A percentile compares a stretch with the other conserved stretches of the same genome.
Conservation (phyloP, 2,797 vertebrate species). For the Arrhamphus sclerolepis region DNA sequence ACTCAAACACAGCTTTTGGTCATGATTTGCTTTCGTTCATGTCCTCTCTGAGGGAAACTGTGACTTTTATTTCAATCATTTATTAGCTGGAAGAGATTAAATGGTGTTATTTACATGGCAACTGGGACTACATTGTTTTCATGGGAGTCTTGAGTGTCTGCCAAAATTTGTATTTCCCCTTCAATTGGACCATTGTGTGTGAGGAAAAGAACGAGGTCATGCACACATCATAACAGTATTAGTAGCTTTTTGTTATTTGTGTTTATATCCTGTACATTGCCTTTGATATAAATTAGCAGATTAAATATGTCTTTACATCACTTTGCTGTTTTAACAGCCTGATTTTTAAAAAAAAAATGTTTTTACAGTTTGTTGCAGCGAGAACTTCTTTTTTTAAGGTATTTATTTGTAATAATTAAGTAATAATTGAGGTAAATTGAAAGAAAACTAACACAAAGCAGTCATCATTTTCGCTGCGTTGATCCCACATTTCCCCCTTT, state of each 20-base stretch:
- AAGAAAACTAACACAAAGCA: not conserved
- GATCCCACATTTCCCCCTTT: not conserved
- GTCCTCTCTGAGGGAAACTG: constrained; percentile 35
- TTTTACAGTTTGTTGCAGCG: too few species aligned
- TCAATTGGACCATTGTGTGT: constrained; percentile 38
- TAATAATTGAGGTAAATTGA: not conserved
- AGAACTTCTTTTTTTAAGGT: too few species aligned
- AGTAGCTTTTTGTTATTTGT: constrained; percentile 17
- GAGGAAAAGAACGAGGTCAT: not conserved
- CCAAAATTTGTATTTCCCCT: constrained; percentile 67
- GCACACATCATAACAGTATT: constrained; percentile 17
- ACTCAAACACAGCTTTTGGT: constrained; percentile 18
- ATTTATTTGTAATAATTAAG: too few species aligned
- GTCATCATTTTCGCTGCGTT: not conserved
- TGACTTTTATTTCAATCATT: constrained; percentile 44
- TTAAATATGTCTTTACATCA: not conserved
- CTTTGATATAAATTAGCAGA: constrained; percentile 5
- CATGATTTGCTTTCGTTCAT: constrained; percentile 9
- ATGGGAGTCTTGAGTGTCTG: constrained; percentile 62
- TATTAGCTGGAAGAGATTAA: constrained; percentile 58
- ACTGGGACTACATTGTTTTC: constrained; percentile 69
- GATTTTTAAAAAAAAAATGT: too few species aligned
- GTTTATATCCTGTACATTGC: constrained; percentile 17
- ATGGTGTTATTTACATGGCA: constrained; percentile 67
- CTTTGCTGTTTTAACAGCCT: constrained; percentile 1